Percentiles rank a stretch among this genome's conserved stretches.
Conservation (phyloP, 2,797 vertebrate genomes). For the Siniperca scherzeri region DNA sequence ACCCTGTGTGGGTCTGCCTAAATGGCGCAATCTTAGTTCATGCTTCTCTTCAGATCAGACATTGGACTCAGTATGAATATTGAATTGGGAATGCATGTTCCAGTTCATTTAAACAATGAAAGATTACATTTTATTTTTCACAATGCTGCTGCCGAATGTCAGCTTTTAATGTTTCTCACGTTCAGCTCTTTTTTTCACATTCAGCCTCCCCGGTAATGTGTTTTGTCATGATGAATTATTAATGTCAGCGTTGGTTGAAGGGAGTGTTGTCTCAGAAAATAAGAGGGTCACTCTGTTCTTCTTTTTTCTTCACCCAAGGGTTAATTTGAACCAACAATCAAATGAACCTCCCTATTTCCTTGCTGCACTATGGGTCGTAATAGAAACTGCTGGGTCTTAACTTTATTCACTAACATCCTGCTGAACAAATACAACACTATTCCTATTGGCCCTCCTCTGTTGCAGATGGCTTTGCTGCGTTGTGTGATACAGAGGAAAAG, state of each 20-base stretch:
- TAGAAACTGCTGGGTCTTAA: constrained; percentile 57
- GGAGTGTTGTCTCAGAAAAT: constrained; percentile 74
- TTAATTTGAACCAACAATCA: constrained; percentile 78
- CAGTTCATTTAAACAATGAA: constrained; percentile 42
- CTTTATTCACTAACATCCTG: constrained; percentile 71
- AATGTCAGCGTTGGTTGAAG: constrained; percentile 59
- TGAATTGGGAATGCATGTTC: constrained; percentile 29
- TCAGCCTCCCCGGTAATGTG: constrained; percentile 47
- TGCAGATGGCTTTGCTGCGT: constrained; percentile 61
- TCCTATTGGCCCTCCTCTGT: constrained; percentile 51
- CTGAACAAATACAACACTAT: constrained; percentile 58
- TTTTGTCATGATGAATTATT: constrained; percentile 72
- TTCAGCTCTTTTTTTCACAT: constrained; percentile 24
- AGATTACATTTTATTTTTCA: constrained; percentile 29
- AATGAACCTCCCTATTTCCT: constrained; percentile 67
- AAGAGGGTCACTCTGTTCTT: constrained; percentile 59
- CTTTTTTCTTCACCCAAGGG: constrained; percentile 57
- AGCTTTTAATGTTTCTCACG: constrained; percentile 37
- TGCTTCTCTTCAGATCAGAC: constrained; percentile 28
- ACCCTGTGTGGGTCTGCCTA: constrained; percentile 44
- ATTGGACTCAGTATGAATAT: constrained; percentile 14
- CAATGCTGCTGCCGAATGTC: constrained; percentile 21
- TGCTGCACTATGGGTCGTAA: constrained; percentile 26
- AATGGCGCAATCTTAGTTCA: constrained; percentile 18
- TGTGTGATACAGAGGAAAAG: constrained; percentile 61